A percentile compares a stretch with the other conserved stretches of the same genome.
phyloP scores from a whole-genome alignment of 2,888 invertebrate species.

The Scaptomyza cyrtandrae region DNA sequence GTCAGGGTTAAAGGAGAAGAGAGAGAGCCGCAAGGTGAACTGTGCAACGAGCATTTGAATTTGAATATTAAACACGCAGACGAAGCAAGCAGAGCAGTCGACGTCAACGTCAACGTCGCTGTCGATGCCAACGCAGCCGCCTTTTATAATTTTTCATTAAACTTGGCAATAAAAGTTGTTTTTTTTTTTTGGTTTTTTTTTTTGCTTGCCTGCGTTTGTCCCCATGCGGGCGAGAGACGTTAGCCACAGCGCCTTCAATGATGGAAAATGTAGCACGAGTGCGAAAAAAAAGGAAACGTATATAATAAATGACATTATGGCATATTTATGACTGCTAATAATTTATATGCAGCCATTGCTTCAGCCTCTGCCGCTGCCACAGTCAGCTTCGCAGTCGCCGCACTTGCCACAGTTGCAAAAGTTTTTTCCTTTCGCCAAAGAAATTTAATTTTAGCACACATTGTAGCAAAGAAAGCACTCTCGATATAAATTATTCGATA shows the following conservation, averaged over 20 bases:
- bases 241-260: constrained; percentile 39
- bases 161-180: constrained; percentile 81
- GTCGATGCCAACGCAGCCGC: constrained; percentile 59
- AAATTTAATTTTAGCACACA: constrained; percentile 62
- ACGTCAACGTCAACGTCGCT: constrained; percentile 16
- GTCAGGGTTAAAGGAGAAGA: constrained; percentile 4
- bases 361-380: constrained; percentile 14
- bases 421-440: constrained; percentile 19
- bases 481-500: constrained; percentile 34
- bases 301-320: constrained; percentile 80
- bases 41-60: constrained; percentile 62
- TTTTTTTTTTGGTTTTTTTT: neutral
- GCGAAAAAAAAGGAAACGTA: constrained; percentile 54
- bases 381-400: constrained; percentile 15
- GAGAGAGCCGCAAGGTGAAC: constrained; percentile 67
- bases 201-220: constrained; percentile 47
- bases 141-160: constrained; percentile 82
- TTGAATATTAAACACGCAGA: constrained; percentile 67
- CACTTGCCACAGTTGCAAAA: constrained; percentile 53
- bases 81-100: constrained; percentile 15
- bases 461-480: constrained; percentile 35
- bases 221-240: constrained; percentile 55
- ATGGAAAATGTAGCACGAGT: constrained; percentile 55
- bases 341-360: constrained; percentile 73
- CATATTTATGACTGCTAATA: constrained; percentile 80